phyloP scores from a whole-genome alignment of 2,113 vertebrate species.

The Thalassoma bifasciatum region DNA sequence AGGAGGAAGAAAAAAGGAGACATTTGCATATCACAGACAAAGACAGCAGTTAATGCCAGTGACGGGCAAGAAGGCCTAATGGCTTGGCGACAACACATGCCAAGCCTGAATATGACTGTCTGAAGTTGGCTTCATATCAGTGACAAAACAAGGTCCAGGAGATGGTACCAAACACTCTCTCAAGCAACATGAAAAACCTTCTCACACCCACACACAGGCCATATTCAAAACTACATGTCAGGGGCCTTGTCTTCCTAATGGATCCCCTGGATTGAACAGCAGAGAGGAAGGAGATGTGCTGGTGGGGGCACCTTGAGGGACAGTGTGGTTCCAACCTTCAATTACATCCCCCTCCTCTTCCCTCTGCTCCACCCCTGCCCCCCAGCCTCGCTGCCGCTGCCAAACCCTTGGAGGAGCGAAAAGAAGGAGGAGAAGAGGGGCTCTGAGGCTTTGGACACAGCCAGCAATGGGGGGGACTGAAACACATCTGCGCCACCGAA shows the following conservation, averaged over 20 bases:
- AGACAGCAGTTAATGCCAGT: conserved; percentile 82
- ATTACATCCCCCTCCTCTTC: conserved; percentile 79
- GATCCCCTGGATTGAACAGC: conserved; percentile 80
- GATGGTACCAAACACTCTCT: conserved; percentile 45
- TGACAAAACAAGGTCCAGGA: conserved; percentile 78
- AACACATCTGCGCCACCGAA: conserved; percentile 98
- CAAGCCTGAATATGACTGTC: conserved; percentile 76
- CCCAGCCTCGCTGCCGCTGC: conserved; percentile 87
- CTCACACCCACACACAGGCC: conserved; percentile 19
- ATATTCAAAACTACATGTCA: conserved; percentile 66
- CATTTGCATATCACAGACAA: conserved; percentile 86
- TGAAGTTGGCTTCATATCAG: conserved; percentile 73
- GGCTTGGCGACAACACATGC: conserved; percentile 74
- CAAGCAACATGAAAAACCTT: conserved; percentile 38
- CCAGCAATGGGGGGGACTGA: conserved; percentile 80
- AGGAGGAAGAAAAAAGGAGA: conserved; percentile 72
- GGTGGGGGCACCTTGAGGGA: conserved; percentile 92
- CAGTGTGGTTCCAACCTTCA: conserved; percentile 88
- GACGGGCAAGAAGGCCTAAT: conserved; percentile 79
- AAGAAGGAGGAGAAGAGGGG: conserved; percentile 75
- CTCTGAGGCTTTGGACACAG: conserved; percentile 76
- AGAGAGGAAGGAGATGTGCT: conserved; percentile 87
- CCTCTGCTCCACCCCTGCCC: conserved; percentile 73
- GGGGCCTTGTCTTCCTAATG: conserved; percentile 90
- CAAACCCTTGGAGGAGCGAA: conserved; percentile 86